These are phyloP conservation scores for Zaprionus taronus DNA, from an alignment of 1,140 invertebrate species.

Conservation along the genomic window DNA sequence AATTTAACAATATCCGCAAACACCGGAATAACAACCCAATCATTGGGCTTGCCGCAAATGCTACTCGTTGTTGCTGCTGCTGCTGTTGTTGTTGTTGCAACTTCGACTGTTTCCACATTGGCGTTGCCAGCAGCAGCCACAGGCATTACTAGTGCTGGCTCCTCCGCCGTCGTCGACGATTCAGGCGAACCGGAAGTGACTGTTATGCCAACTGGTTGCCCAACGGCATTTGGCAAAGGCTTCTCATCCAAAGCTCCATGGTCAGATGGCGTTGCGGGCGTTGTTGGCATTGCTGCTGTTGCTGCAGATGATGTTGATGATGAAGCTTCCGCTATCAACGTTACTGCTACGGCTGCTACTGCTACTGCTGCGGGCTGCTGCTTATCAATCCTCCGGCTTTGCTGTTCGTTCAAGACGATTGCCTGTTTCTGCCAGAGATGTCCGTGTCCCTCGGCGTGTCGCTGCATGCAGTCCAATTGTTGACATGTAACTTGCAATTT, in stretches of 20 bases:
- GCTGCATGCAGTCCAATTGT: conserved; percentile 84
- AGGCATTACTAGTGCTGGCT: conserved; percentile 32
- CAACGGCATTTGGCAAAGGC: conserved; percentile 46
- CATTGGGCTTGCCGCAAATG: conserved; percentile 73
- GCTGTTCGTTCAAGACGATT: conserved; percentile 79
- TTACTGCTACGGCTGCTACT: conserved; percentile 1
- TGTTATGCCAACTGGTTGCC: conserved; percentile 48
- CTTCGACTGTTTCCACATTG: conserved; percentile 32
- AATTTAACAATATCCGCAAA: conserved; percentile 85
- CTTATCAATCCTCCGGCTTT: conserved; percentile 67
- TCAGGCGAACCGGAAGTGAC: conserved; percentile 67
- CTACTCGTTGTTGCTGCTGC: conserved; percentile 1
- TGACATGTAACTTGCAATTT: conserved; percentile 84
- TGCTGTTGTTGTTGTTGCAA: conserved; percentile 42
- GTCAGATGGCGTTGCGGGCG: conserved; percentile 1
- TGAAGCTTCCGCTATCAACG: conserved; percentile 42
- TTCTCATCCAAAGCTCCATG: conserved; percentile 43
- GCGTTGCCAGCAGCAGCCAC: conserved; percentile 29
- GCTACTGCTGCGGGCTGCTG: conserved; percentile 43
- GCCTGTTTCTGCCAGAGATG: conserved; percentile 84
- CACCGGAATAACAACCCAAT: conserved; percentile 84
- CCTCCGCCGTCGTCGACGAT: conserved; percentile 29
- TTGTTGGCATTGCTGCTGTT: conserved; percentile 2
- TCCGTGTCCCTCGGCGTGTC: conserved; percentile 83
- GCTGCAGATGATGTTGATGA: conserved; percentile 36